Base-by-base conservation (phyloP, 2,888 invertebrate genomes). In the Synergus itoensis region DNA sequence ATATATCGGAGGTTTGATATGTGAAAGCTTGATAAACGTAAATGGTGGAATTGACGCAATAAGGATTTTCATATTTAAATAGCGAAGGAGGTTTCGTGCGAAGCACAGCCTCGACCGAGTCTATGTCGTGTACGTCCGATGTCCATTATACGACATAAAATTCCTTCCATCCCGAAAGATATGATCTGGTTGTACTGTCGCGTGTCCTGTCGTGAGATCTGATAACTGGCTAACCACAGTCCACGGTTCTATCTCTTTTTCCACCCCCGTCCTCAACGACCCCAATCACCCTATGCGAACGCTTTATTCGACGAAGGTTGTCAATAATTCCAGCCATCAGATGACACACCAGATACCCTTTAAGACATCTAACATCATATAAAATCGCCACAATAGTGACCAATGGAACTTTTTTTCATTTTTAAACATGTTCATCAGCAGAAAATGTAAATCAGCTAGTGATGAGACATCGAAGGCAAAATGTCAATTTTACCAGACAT, bases 131-230 rank as follows among this genome's bases (percentile, higher is more conserved):
- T 82, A 67, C 78, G 82, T 80, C 63, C 85, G 82, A 81, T 85
- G 87, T 91, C 90, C 90, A 91, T 90, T 91, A 90, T 90, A 90
- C 88, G 90, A 89, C 90, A 91, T 90, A 89, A 91, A 91, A 90
- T 92, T 91, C 88, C 90, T 91, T 91, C 90, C 88, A 90, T 90
- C 88, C 87, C 79, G 79, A 77, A 79, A 82, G 92, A 92, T 92
- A 92, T 85, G 86, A 92, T 91, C 91, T 85, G 84, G 82, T 79
- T 84, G 85, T 85, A 85, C 84, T 89, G 90, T 92, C 90, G 92
- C 92, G 92, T 92, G 92, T 90, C 88, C 90, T 86, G 87, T 86
- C 87, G 87, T 88, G 85, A 85, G 87, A 92, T 92, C 92, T 90
- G 92, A 92, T 92, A 92, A 89, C 84, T 81, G 86, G 86, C 78